Evolutionary conservation across 2,797 vertebrate species (phyloP).

Genomic region (Simalia tracyae): DNA sequence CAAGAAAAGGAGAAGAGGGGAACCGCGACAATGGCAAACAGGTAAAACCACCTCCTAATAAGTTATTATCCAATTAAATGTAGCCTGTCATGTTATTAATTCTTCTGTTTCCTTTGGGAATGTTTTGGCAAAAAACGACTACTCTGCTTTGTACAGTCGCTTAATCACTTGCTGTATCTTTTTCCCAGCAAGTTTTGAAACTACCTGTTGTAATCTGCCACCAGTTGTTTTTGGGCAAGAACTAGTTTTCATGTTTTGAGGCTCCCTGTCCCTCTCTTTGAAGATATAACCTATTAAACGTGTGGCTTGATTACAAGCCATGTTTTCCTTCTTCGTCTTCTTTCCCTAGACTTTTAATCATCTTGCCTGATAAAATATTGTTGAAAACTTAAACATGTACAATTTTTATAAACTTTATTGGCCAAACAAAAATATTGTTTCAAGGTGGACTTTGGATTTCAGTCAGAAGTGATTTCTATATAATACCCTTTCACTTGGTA

Average conservation of each 20-base stretch:
- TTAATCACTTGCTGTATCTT: not conserved
- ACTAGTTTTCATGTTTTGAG: not conserved
- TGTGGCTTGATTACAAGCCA: not conserved
- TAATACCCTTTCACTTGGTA: not conserved
- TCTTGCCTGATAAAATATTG: not conserved
- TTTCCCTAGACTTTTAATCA: not conserved
- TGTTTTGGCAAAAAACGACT: not conserved
- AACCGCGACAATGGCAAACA: constrained; percentile 93
- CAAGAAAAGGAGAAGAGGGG: constrained; percentile 95
- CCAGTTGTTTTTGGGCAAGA: not conserved
- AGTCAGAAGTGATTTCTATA: not conserved
- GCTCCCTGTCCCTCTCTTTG: not conserved
- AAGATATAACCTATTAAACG: not conserved
- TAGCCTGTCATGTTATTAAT: not conserved
- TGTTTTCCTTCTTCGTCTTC: not conserved
- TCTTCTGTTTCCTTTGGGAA: not conserved
- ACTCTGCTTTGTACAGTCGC: not conserved
- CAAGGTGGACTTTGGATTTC: not conserved
- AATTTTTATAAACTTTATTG: not conserved
- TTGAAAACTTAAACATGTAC: not conserved
- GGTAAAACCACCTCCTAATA: constrained; percentile 76
- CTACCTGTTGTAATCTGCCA: not conserved
- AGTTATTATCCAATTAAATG: not conserved
- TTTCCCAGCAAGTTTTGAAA: not conserved
- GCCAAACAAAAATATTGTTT: not conserved